A percentile compares a stretch with the other conserved stretches of the same genome.
Conservation (phyloP, 2,113 vertebrate species). For the Myotis brandtii region DNA sequence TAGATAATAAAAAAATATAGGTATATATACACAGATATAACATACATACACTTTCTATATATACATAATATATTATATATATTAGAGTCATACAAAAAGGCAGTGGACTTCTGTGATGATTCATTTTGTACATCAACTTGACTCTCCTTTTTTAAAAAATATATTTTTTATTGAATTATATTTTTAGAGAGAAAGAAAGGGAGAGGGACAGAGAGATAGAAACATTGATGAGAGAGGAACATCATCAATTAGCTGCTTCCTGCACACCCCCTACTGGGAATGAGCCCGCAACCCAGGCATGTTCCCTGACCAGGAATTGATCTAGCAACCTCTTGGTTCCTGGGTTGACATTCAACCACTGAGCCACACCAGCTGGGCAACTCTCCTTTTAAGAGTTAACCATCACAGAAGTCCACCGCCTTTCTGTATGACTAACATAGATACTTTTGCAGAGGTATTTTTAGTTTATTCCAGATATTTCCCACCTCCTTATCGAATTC, state of each 20-base stretch:
- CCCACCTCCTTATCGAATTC: background rate
- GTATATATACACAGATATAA: background rate
- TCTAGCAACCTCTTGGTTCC: no score
- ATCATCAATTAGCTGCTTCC: no score
- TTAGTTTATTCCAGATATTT: background rate
- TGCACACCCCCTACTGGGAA: no score
- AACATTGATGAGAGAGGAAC: no score
- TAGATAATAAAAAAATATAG: slow-evolving; percentile 89
- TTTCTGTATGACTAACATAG: background rate
- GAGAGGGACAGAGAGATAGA: no score
- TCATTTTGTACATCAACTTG: background rate
- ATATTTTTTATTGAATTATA: no score
- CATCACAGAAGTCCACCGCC: background rate
- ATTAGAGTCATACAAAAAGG: background rate
- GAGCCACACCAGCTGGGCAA: background rate
- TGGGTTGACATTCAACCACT: no score
- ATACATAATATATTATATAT: background rate
- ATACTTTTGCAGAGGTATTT: background rate
- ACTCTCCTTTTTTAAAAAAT: background rate
- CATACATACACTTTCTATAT: background rate
- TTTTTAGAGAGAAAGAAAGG: no score
- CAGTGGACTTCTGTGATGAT: background rate
- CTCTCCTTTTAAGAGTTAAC: background rate
- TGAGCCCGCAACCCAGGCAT: no score
- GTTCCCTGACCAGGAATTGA: no score